Evolutionary conservation across 2,888 invertebrate species (phyloP), one percentile per base, ranked within the genome.

Genomic region (Sipunculus nudus): DNA sequence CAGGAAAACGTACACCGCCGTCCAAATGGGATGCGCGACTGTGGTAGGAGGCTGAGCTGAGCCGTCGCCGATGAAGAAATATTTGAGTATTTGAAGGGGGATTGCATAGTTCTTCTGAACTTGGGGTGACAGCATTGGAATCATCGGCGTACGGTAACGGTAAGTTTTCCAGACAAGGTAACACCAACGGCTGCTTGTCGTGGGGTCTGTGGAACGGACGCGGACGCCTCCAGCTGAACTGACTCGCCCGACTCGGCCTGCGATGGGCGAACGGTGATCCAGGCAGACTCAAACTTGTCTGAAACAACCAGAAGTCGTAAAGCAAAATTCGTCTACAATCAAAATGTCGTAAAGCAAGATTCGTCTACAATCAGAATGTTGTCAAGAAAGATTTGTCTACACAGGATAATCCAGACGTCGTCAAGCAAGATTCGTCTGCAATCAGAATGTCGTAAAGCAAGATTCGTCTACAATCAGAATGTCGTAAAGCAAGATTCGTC

Each of bases 221-320:
- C 38, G 13, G 13, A 16, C 71, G 85, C n/a, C 49, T 66, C 76
- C 75, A 75, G 55, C 70, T 73, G 68, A 72, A 68, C 63, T 96
- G 95, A 78, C 94, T 94, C 73, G 93, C 93, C 75, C 93, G 89
- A 40, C 59, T 64, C 41, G 43, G 92, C 75, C 95, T 90, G 67
- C 96, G 91, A 78, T 92, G 88, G 87, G 93, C 93, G 89, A 95
- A 96, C 76, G 96, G 96, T 75, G 96, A 96, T 77, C 96, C 96
- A 78, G 96, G 96, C 83, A 97, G 90, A 86, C 96, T 96, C 84
- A 95, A 89, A 86, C 96, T 96, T 82, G 94, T 93, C 96, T 96
- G 89, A 59, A 77, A 79, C 28, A 31, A 49, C 1, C 25, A 40
- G 8, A 32, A 19, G 13, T 40, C 62, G 23, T 16, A 5, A 13